Conservation (phyloP, 2,113 vertebrate genomes). For the Dipodomys ordii region DNA sequence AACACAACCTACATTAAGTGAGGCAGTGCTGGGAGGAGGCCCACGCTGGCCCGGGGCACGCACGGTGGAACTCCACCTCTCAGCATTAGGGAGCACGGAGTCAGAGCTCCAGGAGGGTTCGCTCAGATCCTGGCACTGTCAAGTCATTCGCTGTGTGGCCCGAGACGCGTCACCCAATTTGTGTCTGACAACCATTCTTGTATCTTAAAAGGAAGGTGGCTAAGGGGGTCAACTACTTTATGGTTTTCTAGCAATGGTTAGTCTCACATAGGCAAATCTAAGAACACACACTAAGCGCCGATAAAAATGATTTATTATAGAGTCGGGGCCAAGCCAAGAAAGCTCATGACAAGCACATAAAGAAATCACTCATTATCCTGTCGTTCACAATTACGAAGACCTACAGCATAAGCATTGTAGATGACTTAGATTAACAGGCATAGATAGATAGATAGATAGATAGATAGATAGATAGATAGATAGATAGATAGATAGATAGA, state of each 20-base stretch:
- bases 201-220: background rate
- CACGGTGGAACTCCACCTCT: background rate
- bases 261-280: background rate
- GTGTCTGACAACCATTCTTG: background rate
- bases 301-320: background rate
- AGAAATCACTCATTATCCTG: background rate
- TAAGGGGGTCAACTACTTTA: background rate
- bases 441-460: background rate
- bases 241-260: background rate
- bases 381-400: background rate
- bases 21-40: too few species aligned
- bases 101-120: too few species aligned
- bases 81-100: rapidly evolving
- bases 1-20: background rate
- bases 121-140: background rate
- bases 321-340: background rate
- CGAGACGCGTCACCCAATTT: background rate
- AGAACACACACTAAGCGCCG: background rate
- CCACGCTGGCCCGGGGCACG: background rate
- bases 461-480: background rate
- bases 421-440: background rate
- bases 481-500: background rate
- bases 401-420: background rate
- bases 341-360: background rate
- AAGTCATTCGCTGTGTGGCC: background rate